Percentiles rank a stretch among this genome's conserved stretches.
phyloP scores from a whole-genome alignment of 2,888 invertebrate species.

The Microplitis deprimator region DNA sequence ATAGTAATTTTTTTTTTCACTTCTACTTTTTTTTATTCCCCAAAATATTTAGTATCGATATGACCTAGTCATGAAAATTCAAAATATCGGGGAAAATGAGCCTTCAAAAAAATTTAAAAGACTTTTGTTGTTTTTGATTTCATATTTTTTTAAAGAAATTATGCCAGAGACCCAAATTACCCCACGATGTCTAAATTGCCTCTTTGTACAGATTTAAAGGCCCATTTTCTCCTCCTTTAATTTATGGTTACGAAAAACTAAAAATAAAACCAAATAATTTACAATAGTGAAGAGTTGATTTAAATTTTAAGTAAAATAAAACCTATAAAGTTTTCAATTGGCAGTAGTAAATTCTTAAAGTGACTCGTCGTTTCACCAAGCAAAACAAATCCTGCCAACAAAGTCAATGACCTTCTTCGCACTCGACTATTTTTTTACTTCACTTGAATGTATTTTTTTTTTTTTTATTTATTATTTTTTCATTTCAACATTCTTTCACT shows the following conservation, averaged over 20 bases:
- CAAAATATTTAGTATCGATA: too few relatives aligned
- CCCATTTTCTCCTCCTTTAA: too few relatives aligned
- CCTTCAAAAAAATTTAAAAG: too few relatives aligned
- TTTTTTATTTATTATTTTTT: constrained; percentile 20
- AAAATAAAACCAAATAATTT: not conserved
- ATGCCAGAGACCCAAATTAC: too few relatives aligned
- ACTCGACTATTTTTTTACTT: constrained; percentile 25
- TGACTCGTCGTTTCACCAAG: constrained; percentile 18
- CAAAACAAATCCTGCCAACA: constrained; percentile 27
- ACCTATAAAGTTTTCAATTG: not conserved
- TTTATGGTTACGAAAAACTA: not conserved
- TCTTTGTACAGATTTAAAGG: too few relatives aligned
- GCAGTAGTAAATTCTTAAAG: constrained; percentile 7
- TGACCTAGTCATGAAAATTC: too few relatives aligned
- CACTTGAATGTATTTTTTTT: constrained; percentile 18
- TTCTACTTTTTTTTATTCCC: too few relatives aligned
- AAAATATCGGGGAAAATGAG: too few relatives aligned
- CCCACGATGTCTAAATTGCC: too few relatives aligned
- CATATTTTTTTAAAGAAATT: too few relatives aligned
- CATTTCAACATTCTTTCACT: constrained; percentile 13
- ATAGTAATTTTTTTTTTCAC: too few relatives aligned
- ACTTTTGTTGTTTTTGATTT: too few relatives aligned
- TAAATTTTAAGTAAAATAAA: not conserved
- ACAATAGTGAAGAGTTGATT: not conserved
- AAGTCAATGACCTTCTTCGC: constrained; percentile 27